A percentile compares a stretch with the other conserved stretches of the same genome.
Conservation (phyloP, 2,113 vertebrate genomes). For the Gulo gulo region DNA sequence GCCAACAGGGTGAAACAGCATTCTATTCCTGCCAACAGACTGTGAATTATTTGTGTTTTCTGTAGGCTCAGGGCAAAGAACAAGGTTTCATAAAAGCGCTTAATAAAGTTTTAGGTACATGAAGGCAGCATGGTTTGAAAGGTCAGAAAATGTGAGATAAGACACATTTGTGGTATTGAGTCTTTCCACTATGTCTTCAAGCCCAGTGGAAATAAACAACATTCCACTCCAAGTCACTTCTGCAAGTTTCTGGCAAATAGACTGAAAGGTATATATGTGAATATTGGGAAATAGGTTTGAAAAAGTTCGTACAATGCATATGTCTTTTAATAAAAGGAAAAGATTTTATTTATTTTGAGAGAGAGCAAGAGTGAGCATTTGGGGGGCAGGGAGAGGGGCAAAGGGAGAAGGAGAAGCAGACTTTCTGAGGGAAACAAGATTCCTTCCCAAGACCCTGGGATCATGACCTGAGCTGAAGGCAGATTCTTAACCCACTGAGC, state of each 20-base stretch:
- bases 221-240: background rate
- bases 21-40: background rate
- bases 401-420: background rate
- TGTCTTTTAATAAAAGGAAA: background rate
- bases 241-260: background rate
- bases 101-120: background rate
- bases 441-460: background rate
- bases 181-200: background rate
- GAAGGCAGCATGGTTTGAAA: background rate
- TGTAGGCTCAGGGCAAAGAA: background rate
- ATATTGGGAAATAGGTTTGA: background rate
- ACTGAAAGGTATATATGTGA: background rate
- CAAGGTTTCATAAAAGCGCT: background rate
- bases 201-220: background rate
- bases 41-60: background rate
- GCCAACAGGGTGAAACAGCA: background rate
- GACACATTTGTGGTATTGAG: background rate
- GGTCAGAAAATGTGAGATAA: background rate
- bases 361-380: background rate
- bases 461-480: background rate
- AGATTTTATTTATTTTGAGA: background rate
- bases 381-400: background rate
- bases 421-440: background rate
- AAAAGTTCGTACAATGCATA: background rate
- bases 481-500: background rate